Base-by-base conservation (phyloP, 2,797 vertebrate species). In the Leuciscus waleckii region DNA sequence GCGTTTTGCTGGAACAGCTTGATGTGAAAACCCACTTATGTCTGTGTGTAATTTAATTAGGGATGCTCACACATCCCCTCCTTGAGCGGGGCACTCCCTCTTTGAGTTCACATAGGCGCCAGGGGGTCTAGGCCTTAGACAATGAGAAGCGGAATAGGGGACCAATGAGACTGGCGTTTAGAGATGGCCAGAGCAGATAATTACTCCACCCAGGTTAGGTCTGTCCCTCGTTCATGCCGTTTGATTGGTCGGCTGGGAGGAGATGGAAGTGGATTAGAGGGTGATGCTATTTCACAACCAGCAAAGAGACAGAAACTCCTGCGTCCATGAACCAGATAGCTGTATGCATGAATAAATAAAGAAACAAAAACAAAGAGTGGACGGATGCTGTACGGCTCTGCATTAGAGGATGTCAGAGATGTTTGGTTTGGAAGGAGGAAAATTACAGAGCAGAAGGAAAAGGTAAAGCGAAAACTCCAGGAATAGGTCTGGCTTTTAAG, bases 311-410 rank as follows among this genome's bases (percentile, higher is more conserved):
- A 90, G 77, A 91, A 92, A 92, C 91, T 17, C 32, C 16, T 13
- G 93, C 73, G 88, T 92, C n/a, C 2, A 61, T 94, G 92, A 92
- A 91, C 93, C 82, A 89, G 92, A 94, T 94, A 94, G 92, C 92
- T 94, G 92, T 92, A 94, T 93, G 89, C 93, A 94, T 95, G 91
- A 95, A 95, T 95, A 95, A 95, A 91, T 94, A 94, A 95, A 95
- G 93, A 94, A 95, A 95, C 92, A 92, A 94, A 94, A 94, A 94
- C 94, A 93, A 93, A 96, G 94, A 93, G 92, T 95, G 94, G 94
- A 93, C 93, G 91, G 92, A 93, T 93, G 92, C 92, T 93, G 92
- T 89, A 89, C 90, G 88, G 92, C 90, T 93, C 84, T 73, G 21
- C 92, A 69, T 83, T 83, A 92, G 82, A 92, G 92, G 94, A 89